Percentiles rank a stretch among this genome's conserved stretches.
These are phyloP conservation scores for Sebastiscus tertius DNA, from an alignment of 2,797 vertebrate genomes.

Conservation along the genomic window DNA sequence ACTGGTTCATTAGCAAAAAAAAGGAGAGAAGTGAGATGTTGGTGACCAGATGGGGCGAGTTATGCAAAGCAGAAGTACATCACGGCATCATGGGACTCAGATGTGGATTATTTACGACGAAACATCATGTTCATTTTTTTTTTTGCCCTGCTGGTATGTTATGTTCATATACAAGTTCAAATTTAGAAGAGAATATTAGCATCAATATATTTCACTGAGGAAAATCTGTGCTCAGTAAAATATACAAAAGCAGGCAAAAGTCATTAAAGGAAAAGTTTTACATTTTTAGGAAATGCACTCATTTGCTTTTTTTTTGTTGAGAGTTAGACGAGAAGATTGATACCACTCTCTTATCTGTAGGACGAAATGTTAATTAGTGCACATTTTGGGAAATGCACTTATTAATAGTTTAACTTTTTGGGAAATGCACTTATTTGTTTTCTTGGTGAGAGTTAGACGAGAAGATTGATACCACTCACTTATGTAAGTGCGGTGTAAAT, in stretches of 20 bases:
- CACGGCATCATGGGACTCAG: neutral
- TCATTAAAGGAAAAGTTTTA: neutral
- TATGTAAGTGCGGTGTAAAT: neutral
- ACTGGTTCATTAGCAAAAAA: slow-evolving; percentile 15
- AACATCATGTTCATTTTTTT: neutral
- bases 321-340: neutral
- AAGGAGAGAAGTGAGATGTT: neutral
- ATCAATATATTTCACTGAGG: neutral
- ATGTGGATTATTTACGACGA: neutral
- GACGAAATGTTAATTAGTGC: neutral
- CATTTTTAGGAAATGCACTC: neutral
- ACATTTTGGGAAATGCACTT: no score
- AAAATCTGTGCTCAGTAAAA: neutral
- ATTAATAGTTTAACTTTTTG: neutral
- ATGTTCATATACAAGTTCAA: neutral
- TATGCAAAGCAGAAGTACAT: slow-evolving; percentile 2
- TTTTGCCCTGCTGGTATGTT: neutral
- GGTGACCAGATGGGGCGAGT: neutral
- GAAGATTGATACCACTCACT: neutral
- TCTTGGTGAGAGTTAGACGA: neutral
- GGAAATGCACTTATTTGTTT: neutral
- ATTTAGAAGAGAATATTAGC: neutral
- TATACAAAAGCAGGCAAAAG: neutral
- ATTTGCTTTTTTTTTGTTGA: neutral
- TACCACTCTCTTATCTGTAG: no score